A percentile compares a stretch with the other conserved stretches of the same genome.
Conservation (phyloP, 1,140 invertebrate genomes). For the Drosophila grimshawi region DNA sequence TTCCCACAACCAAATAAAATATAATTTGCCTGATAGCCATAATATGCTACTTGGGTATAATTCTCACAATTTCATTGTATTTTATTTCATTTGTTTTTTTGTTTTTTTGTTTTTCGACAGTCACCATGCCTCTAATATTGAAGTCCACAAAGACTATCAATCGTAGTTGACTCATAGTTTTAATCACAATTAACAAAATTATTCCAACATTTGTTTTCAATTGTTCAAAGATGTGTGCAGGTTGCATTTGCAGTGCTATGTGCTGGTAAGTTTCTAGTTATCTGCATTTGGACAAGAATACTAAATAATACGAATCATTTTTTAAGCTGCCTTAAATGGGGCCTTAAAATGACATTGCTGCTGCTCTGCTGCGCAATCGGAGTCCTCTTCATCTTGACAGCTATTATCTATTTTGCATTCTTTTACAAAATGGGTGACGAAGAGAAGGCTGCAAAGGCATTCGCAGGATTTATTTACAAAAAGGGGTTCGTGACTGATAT, state of each 20-base stretch:
- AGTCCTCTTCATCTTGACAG: slow-evolving; percentile 1
- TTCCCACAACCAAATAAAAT: slow-evolving; percentile 39
- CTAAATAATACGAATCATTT: not conserved
- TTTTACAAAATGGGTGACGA: slow-evolving; percentile 26
- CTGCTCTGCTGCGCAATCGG: not conserved
- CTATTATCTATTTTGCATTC: slow-evolving; percentile 44
- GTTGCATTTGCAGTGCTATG: not conserved
- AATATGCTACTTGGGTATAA: slow-evolving; percentile 57
- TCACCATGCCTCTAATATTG: not conserved
- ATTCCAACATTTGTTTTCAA: too few species aligned
- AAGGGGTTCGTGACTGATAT: too few species aligned
- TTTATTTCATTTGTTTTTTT: slow-evolving; percentile 34
- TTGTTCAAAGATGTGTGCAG: not conserved
- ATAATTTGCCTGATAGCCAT: slow-evolving; percentile 65
- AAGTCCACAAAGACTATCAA: not conserved
- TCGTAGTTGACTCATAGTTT: not conserved
- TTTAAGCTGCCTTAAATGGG: slow-evolving; percentile 33
- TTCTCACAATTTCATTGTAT: slow-evolving; percentile 43
- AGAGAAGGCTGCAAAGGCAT: not conserved
- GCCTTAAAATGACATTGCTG: not conserved
- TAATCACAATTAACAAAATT: not conserved
- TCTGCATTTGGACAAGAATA: not conserved
- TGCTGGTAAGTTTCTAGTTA: slow-evolving; percentile 21
- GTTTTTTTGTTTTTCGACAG: not conserved
- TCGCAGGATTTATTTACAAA: too few species aligned